phyloP scores from a whole-genome alignment of 1,140 invertebrate genomes.

The Aricia agestis region DNA sequence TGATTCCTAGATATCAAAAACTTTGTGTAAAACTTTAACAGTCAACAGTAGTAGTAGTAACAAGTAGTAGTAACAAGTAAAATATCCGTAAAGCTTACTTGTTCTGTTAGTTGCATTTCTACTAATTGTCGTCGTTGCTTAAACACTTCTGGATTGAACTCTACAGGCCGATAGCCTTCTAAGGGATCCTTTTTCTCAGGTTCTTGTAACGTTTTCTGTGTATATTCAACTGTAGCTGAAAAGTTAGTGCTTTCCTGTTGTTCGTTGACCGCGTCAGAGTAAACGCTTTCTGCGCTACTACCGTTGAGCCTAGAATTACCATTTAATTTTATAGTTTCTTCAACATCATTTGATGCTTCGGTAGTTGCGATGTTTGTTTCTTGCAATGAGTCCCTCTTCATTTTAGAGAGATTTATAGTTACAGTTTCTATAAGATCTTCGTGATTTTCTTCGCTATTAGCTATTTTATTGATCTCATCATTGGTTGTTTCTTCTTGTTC shows the following conservation, averaged over 20 bases:
- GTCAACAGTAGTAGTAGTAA: no score
- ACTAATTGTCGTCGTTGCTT: slow-evolving; percentile 19
- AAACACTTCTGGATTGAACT: slow-evolving; percentile 40
- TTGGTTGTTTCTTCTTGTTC: slow-evolving; percentile 3
- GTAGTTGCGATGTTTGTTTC: not conserved
- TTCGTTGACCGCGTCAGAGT: not conserved
- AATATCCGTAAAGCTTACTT: no score
- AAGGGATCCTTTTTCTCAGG: slow-evolving; percentile 30
- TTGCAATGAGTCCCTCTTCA: slow-evolving; percentile 15
- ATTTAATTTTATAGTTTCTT: not conserved
- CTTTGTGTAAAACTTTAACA: not conserved
- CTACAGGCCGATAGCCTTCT: slow-evolving; percentile 37
- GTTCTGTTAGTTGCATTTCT: slow-evolving; percentile 17
- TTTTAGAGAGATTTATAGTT: slow-evolving; percentile 17
- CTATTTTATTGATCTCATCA: not conserved
- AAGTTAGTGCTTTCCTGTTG: not conserved
- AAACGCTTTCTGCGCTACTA: not conserved
- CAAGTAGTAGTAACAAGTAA: no score
- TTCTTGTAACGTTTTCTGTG: slow-evolving; percentile 21
- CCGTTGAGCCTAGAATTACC: not conserved
- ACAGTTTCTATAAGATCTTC: slow-evolving; percentile 22
- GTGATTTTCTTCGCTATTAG: slow-evolving; percentile 4
- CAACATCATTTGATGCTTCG: not conserved
- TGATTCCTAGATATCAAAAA: not conserved
- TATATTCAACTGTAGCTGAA: slow-evolving; percentile 7